Base-by-base conservation (phyloP, 1,140 invertebrate species). In the Ceratina japonica region DNA sequence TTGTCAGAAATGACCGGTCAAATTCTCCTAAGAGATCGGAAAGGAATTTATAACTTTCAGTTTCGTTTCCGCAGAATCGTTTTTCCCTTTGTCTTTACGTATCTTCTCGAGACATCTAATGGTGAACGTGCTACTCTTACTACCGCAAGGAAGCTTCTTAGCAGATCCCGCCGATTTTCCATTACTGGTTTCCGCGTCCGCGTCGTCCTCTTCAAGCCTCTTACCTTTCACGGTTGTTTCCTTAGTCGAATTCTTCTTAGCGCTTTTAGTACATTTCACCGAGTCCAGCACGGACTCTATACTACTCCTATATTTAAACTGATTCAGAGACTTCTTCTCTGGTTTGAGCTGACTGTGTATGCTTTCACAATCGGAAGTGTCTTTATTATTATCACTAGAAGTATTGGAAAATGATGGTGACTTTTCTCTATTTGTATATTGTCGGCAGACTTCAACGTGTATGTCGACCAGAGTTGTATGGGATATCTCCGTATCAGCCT, bases 1-100 rank as follows among this genome's bases (percentile, higher is more conserved):
- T 90, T 0, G 90, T 87, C 20, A 92, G 77, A 2, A 91, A 91
- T 1, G 92, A 90, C 13, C 90, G 88, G 56, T 89, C 91, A 13
- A 90, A 80, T 68, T 91, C 91, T 63, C 90, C 91, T 54, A 91
- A 71, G 0, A 89, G 90, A 24, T 90, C 91, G 16, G 87, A 89
- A n/a, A 87, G 72, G 4, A 86, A 68, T 66, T 90, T 74, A 89
- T 91, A 24, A 70, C 85, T 37, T 89, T 90, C 1, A 81, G 51
- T 8, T 84, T 73, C 54, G 86, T 86, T 82, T 90, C 80, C 66
- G 86, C 74, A 65, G 88, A 77, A 61, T 79, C 78, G 8, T 82
- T 88, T 61, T 83, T 88, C 22, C 71, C 75, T 24, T 83, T 79
- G 64, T 86, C 74, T 27, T 84, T 86, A 12, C 10, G 74, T 3